Evolutionary conservation across 2,113 vertebrate species (phyloP).

Genomic region (Bungarus multicinctus): DNA sequence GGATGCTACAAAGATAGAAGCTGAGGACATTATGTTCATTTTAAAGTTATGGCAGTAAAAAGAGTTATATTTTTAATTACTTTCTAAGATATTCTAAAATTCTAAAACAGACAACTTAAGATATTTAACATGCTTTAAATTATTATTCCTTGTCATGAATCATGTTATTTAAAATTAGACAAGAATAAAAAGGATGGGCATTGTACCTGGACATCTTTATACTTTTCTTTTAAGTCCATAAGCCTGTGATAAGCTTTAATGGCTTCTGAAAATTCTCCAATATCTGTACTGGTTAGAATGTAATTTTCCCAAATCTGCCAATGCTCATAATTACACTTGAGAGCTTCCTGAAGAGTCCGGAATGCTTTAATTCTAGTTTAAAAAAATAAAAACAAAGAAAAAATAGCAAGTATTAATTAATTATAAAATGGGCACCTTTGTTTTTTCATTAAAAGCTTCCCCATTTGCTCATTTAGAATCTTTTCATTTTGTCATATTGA

Average conservation of each 20-base stretch:
- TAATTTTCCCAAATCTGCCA: conserved; percentile 99
- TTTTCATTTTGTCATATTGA: neutral
- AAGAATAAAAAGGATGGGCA: conserved; percentile 23
- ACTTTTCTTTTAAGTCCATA: conserved; percentile 90
- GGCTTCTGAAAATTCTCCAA: conserved; percentile 91
- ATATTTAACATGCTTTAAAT: neutral
- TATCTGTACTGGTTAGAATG: conserved; percentile 83
- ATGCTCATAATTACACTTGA: conserved; percentile 95
- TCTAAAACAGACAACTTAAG: neutral
- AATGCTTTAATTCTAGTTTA: conserved; percentile 86
- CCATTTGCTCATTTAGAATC: neutral
- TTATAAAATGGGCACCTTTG: conserved; percentile 4
- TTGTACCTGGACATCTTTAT: conserved; percentile 89
- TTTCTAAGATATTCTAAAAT: neutral
- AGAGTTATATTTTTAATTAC: neutral
- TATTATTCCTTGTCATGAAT: neutral
- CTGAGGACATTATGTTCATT: neutral
- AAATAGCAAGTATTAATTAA: neutral
- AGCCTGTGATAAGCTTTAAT: conserved; percentile 94
- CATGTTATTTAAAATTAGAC: neutral
- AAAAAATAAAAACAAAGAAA: neutral
- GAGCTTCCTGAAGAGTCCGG: conserved; percentile 90
- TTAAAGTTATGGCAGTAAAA: neutral
- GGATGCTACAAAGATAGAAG: neutral
- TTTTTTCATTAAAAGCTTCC: neutral